A percentile compares a stretch with the other conserved stretches of the same genome.
Evolutionary conservation across 1,140 invertebrate species (phyloP).

Genomic region (Drosophila nannoptera): DNA sequence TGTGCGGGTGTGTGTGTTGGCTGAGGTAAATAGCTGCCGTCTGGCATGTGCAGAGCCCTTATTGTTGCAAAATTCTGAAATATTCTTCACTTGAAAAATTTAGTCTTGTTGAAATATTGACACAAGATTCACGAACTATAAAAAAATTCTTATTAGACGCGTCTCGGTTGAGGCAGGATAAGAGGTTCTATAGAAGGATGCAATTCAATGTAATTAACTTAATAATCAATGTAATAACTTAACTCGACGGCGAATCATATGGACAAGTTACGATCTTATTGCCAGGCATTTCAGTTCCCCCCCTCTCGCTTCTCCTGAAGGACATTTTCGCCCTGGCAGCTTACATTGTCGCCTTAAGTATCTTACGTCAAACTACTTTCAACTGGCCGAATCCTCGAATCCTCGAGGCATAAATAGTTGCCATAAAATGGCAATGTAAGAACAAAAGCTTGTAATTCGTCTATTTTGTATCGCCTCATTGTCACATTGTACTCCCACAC

Average conservation of each 20-base stretch:
- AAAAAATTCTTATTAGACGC: too few species aligned
- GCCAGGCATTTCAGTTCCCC: too few species aligned
- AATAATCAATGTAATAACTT: too few species aligned
- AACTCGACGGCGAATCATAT: too few species aligned
- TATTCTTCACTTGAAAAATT: not conserved
- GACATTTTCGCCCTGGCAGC: too few species aligned
- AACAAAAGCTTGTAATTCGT: not conserved
- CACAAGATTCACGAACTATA: not conserved
- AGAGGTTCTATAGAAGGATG: too few species aligned
- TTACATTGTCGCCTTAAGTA: not conserved
- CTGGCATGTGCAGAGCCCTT: not conserved
- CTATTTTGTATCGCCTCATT: conserved; percentile 1
- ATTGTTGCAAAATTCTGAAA: not conserved
- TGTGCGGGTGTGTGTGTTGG: not conserved
- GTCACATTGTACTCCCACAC: not conserved
- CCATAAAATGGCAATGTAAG: not conserved
- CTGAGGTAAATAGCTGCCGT: not conserved
- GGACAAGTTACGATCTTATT: too few species aligned
- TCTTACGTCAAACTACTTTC: not conserved
- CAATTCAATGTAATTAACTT: too few species aligned
- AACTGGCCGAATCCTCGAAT: not conserved
- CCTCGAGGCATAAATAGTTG: not conserved
- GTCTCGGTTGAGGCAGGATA: too few species aligned
- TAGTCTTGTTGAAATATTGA: not conserved
- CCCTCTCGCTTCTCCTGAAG: too few species aligned